Evolutionary conservation across 2,888 invertebrate genomes (phyloP), one percentile per base, ranked within the genome.

Genomic region (Lasioglossum zephyrum): DNA sequence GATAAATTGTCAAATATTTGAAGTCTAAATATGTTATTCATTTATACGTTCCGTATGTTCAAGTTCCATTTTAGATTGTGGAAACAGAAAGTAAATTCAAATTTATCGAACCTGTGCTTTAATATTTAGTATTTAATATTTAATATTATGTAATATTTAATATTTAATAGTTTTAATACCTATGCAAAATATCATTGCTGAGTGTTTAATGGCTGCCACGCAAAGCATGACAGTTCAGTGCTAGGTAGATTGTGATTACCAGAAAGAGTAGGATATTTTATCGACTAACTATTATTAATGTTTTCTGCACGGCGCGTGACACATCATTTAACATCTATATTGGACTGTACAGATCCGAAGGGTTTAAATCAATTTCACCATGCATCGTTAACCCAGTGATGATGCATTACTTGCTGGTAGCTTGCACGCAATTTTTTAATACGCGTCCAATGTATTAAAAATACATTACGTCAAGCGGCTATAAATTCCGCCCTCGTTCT

Each of bases 321-420:
- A 74, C 74, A 36, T 78, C 74, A 70, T 78, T 74, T 75, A 78
- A n/a, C 60, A 85, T 18, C 63, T 73, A 73, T 70, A 57, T 77
- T 11, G 47, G 22, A 69, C 69, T 73, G 36, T 31, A 36, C 22
- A n/a, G 60, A 49, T 39, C n/a, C 41, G 22, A 36, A 47, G 36
- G 53, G 82, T 73, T 82, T 74, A 60, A 79, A 79, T 85, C 79
- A 76, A 74, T 79, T 82, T 79, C 73, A 69, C 18, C 73, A 85
- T 57, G 79, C 85, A 69, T 85, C 85, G 79, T 82, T 85, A 85
- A 75, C 82, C 74, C 60, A 18, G 75, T 60, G 47, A 70, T 57
- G 79, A 82, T 78, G 73, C 82, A 78, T 84, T 79, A 53, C 78
- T 66, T 82, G 57, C 75, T 44, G 41, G 26, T 41, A 66, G 31